Base-by-base conservation (phyloP, 2,113 vertebrate species). In the Arothron firmamentum region DNA sequence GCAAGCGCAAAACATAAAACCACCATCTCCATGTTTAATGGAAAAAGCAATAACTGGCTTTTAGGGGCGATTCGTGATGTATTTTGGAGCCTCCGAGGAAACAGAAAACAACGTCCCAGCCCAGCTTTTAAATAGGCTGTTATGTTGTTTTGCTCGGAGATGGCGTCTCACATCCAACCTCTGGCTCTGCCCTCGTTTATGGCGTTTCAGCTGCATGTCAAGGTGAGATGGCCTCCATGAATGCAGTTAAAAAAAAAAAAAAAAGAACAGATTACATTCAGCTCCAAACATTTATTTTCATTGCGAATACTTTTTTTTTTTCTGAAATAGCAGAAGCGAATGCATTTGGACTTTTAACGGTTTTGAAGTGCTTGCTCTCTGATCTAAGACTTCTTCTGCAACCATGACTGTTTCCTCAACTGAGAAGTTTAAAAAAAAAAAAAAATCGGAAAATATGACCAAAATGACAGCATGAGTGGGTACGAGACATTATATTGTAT, bases 81-180 rank as follows among this genome's bases (percentile, higher is more conserved):
- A 83, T 80, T 53, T 82, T 78, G 65, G 65, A 75, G 61, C 69
- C 65, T 77, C 65, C 56, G 23, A 60, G 66, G 67, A 57, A 62
- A 78, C 2, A 53, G 58, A 78, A 69, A 51, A 83, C 77, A 82
- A 82, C 77, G 77, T 82, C 73, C 19, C 10, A 38, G 34, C 65
- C 75, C 63, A 56, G 64, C 52, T 46, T 68, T 56, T 79, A 60
- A 82, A 83, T 67, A 76, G 75, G 76, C 56, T 25, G 48, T 71
- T 65, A 67, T 75, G 79, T 73, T 84, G 83, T 81, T 88, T 86
- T 74, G 67, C 78, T 75, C 62, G 52, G 56, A 42, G 67, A 72
- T 57, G 62, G 57, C 50, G 59, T 48, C 57, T 58, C 57, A 75
- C 56, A 16, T 61, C 31, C 59, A 67, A 84, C 56, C 59, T 65